Conservation (phyloP, 2,797 vertebrate species). For the Manis javanica region DNA sequence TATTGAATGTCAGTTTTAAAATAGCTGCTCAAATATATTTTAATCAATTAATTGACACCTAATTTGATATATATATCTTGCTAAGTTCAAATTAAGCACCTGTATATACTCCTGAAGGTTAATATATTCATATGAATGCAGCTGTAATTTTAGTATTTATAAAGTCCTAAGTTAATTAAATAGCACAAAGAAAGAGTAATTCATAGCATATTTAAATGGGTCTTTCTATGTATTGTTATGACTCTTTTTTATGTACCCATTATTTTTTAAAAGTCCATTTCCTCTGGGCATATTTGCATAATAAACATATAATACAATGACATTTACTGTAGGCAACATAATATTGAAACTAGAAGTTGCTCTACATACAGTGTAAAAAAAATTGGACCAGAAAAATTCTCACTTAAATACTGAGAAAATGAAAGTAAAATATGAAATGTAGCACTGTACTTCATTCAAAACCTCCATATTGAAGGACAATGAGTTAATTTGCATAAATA, state of each 20-base stretch:
- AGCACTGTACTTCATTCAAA: background rate
- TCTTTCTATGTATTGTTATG: background rate
- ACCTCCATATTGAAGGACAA: background rate
- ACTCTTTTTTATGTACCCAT: background rate
- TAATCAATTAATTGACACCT: constrained; percentile 60
- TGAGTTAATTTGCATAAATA: background rate
- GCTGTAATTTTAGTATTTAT: constrained; percentile 64
- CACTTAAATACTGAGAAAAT: background rate
- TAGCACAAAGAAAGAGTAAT: constrained; percentile 20
- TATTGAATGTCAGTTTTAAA: constrained; percentile 73
- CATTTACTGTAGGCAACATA: background rate
- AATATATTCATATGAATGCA: constrained; percentile 69
- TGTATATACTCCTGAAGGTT: constrained; percentile 69
- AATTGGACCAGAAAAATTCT: background rate
- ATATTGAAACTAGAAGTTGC: constrained; percentile 4
- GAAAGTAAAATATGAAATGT: constrained; percentile 3
- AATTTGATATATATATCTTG: constrained; percentile 70
- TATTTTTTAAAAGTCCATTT: background rate
- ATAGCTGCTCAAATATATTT: constrained; percentile 64
- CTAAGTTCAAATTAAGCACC: constrained; percentile 73
- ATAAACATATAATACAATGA: background rate
- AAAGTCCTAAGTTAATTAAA: constrained; percentile 50
- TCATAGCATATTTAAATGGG: background rate
- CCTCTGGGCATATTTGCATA: background rate
- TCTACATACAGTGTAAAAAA: background rate